Evolutionary conservation across 2,113 vertebrate genomes (phyloP).

Genomic region (Cercopithecus mona): DNA sequence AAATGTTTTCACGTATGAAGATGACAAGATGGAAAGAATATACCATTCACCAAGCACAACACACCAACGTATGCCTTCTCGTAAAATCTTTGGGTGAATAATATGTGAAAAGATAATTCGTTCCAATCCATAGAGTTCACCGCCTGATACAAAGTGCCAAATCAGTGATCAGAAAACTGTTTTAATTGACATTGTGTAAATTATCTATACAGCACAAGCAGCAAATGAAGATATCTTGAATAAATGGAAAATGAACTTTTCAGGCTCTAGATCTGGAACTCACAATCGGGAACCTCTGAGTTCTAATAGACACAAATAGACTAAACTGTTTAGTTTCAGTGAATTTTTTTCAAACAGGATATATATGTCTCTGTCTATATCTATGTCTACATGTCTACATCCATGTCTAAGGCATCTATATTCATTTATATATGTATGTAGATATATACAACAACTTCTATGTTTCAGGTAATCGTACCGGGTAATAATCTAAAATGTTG

Average conservation of each 20-base stretch:
- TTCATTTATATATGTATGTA: not conserved
- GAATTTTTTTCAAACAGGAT: not conserved
- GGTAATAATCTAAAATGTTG: not conserved
- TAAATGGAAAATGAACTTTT: not conserved
- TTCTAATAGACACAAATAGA: not conserved
- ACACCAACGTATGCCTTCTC: constrained; percentile 8
- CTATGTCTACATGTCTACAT: not conserved
- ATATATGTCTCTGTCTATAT: not conserved
- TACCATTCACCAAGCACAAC: constrained; percentile 71
- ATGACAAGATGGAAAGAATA: constrained; percentile 72
- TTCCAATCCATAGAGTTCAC: constrained; percentile 45
- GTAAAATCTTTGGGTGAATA: constrained; percentile 67
- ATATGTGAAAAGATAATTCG: constrained; percentile 64
- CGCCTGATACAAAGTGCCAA: constrained; percentile 35
- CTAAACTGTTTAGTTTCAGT: not conserved
- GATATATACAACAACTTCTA: not conserved
- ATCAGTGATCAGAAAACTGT: constrained; percentile 31
- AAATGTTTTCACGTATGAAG: constrained; percentile 75
- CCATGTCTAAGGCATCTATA: not conserved
- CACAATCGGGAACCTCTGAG: not conserved
- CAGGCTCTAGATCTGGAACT: not conserved
- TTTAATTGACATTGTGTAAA: constrained; percentile 30
- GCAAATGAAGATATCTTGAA: not conserved
- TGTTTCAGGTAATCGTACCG: not conserved
- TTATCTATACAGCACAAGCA: not conserved